Conservation (phyloP, 2,888 invertebrate genomes). For the Neria commutata region DNA sequence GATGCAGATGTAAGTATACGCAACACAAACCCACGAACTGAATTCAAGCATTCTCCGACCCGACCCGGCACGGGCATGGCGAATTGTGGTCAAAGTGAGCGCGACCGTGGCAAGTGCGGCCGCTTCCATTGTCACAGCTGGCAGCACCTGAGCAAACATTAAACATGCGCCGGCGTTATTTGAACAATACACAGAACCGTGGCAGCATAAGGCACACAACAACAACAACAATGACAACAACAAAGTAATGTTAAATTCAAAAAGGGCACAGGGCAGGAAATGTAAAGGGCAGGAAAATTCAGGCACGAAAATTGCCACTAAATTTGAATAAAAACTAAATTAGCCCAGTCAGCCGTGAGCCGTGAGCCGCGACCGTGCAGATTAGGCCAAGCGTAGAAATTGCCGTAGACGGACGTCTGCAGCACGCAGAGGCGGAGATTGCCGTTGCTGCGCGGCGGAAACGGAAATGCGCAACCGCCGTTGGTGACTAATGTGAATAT, state of each 20-base stretch:
- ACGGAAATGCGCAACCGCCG: background rate
- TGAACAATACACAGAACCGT: background rate
- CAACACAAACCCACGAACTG: too few relatives aligned
- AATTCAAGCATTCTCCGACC: too few relatives aligned
- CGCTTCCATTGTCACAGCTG: background rate
- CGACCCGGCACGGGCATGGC: too few relatives aligned
- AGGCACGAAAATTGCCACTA: conserved; percentile 34
- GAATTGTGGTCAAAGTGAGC: too few relatives aligned
- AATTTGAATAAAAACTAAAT: conserved; percentile 47
- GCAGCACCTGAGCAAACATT: too few relatives aligned
- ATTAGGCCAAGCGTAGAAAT: too few relatives aligned
- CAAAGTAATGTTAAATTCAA: background rate
- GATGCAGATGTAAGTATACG: too few relatives aligned
- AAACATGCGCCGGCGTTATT: background rate
- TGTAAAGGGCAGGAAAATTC: background rate
- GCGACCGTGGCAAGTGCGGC: too few relatives aligned
- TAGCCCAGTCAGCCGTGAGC: conserved; percentile 37
- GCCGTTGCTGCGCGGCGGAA: background rate
- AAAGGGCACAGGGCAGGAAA: background rate
- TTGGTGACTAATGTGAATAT: background rate
- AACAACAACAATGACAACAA: background rate
- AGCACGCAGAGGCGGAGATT: too few relatives aligned
- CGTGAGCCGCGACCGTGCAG: too few relatives aligned
- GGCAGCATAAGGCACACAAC: background rate
- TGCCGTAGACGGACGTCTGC: too few relatives aligned